A percentile compares a stretch with the other conserved stretches of the same genome.
phyloP scores from a whole-genome alignment of 1,140 invertebrate genomes.

The Aphis gossypii region DNA sequence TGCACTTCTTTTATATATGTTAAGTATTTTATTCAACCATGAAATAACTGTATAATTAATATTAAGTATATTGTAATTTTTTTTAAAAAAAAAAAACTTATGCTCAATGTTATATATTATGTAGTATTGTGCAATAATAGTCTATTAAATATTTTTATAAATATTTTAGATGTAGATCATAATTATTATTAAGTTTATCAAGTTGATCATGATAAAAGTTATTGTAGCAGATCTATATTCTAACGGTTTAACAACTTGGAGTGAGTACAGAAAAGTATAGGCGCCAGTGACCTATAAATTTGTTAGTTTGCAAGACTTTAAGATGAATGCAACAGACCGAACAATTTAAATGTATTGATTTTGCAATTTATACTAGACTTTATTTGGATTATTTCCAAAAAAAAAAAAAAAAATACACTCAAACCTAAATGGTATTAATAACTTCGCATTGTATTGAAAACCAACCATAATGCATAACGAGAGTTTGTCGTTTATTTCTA shows the following conservation, averaged over 20 bases:
- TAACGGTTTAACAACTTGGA: neutral
- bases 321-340: neutral
- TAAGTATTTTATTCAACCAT: neutral
- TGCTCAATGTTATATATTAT: neutral
- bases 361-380: neutral
- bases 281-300: conserved; percentile 22
- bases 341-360: conserved; percentile 42
- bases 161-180: neutral
- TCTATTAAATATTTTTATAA: neutral
- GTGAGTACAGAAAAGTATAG: neutral
- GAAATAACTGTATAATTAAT: neutral
- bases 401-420: neutral
- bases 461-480: neutral
- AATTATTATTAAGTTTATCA: neutral
- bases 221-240: neutral
- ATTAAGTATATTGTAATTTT: neutral
- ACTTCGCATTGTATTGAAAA: neutral
- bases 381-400: conserved; percentile 23
- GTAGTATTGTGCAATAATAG: neutral
- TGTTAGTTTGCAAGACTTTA: neutral
- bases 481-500: neutral
- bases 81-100: neutral
- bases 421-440: neutral
- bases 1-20: neutral
- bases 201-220: neutral